Conservation (phyloP, 2,113 vertebrate genomes). For the Aphyosemion australe region DNA sequence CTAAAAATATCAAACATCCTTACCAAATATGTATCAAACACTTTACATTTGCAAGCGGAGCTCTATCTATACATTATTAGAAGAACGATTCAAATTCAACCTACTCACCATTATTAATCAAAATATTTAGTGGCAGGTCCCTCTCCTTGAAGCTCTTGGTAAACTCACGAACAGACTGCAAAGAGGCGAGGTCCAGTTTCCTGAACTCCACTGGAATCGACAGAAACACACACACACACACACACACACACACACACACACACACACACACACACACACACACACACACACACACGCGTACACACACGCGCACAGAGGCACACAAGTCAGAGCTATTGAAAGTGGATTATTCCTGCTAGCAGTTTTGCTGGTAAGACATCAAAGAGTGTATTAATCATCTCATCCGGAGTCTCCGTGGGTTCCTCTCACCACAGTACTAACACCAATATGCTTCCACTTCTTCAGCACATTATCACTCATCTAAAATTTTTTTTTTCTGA, state of each 20-base stretch:
- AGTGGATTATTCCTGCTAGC: constrained; percentile 63
- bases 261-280: no score
- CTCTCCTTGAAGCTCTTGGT: constrained; percentile 81
- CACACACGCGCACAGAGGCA: not conserved
- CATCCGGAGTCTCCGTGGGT: constrained; percentile 24
- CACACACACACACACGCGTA: not conserved
- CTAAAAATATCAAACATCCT: no score
- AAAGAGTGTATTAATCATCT: constrained; percentile 68
- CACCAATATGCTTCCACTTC: constrained; percentile 19
- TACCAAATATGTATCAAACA: not conserved
- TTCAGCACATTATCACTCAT: constrained; percentile 35
- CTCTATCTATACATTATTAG: not conserved
- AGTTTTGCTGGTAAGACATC: constrained; percentile 56
- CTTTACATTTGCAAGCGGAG: not conserved
- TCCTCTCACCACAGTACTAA: constrained; percentile 24
- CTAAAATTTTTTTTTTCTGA: constrained; percentile 36
- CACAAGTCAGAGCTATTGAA: constrained; percentile 43
- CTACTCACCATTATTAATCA: constrained; percentile 92
- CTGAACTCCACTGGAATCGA: constrained; percentile 84
- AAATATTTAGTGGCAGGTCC: constrained; percentile 81
- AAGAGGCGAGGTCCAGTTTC: constrained; percentile 86
- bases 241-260: not conserved
- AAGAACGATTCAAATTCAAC: not conserved
- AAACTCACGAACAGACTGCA: constrained; percentile 84
- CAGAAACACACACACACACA: constrained; percentile 29